These are phyloP conservation scores for Camponotus fellah DNA, from an alignment of 2,888 invertebrate species.

Conservation along the genomic window DNA sequence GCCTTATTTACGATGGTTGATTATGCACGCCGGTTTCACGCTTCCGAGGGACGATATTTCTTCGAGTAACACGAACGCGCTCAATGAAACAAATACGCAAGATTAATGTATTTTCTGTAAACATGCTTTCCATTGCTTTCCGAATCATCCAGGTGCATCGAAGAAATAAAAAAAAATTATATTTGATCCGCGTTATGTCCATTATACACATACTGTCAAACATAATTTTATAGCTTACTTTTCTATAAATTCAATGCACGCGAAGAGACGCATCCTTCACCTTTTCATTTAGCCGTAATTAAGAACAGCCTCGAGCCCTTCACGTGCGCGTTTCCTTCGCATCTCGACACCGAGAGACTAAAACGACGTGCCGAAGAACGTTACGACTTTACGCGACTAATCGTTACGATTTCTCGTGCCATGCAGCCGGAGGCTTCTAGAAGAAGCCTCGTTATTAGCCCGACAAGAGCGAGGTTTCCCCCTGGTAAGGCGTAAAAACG, in stretches of 20 bases:
- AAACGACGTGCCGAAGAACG: constrained; percentile 39
- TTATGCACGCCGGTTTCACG: constrained; percentile 18
- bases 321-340: constrained; percentile 28
- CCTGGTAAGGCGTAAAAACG: constrained; percentile 29
- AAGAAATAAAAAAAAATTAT: background rate
- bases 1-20: constrained; percentile 30
- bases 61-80: background rate
- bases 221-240: background rate
- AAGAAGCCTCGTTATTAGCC: constrained; percentile 46
- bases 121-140: background rate
- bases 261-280: background rate
- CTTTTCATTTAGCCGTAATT: constrained; percentile 7
- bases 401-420: constrained; percentile 45
- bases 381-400: constrained; percentile 56
- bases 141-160: background rate
- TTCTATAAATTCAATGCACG: background rate
- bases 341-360: constrained; percentile 25
- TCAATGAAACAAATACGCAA: background rate
- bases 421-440: background rate
- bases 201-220: background rate
- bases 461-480: constrained; percentile 18
- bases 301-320: constrained; percentile 34
- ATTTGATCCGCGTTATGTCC: background rate
- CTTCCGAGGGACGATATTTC: constrained; percentile 21
- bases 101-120: background rate